Base-by-base conservation (phyloP, 1,140 invertebrate species). In the Melipona quadrifasciata region DNA sequence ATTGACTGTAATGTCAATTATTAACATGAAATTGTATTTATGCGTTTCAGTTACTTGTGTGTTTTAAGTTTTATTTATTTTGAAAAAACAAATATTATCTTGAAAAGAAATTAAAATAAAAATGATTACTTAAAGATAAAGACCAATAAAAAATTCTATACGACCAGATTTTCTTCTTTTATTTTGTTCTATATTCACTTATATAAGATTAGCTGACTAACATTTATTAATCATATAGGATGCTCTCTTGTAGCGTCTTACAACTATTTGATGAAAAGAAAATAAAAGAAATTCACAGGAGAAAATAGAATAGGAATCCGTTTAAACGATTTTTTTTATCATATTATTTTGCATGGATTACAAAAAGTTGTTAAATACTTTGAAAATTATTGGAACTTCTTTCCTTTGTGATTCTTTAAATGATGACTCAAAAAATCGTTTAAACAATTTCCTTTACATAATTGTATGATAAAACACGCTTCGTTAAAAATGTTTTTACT, bases 171-270 rank as follows among this genome's bases (percentile, higher is more conserved):
- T 75, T 82, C 77, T 65, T 83, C 14, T 84, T 84, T 71, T 78
- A 79, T 84, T 84, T 61, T 27, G 47, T 71, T 82, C 53, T 78
- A 78, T 57, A 82, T 78, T 78, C 39, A 70, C 39, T 84, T 79
- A 47, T 8, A 82, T 84, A 64, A 58, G 65, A 84, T 78, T 84
- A 84, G 75, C 67, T 64, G 75, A 82, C 82, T 84, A 84, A 84
- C 82, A 84, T 84, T 84, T 53, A 84, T 53, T 84, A 83, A 70
- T 84, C 39, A 58, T 79, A 84, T 84, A 78, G 67, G 75, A 84
- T 84, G 82, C 67, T 84, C 75, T 84, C 75, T 79, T 79, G 39
- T 78, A 79, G 55, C 21, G 39, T 71, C 39, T 57, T 84, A 84
- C 21, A 84, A 84, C 75, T 84, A 71, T 75, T 51, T 65, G 47